These are phyloP conservation scores for Asteroscopus sphinx DNA, from an alignment of 2,888 invertebrate species.

Conservation along the genomic window DNA sequence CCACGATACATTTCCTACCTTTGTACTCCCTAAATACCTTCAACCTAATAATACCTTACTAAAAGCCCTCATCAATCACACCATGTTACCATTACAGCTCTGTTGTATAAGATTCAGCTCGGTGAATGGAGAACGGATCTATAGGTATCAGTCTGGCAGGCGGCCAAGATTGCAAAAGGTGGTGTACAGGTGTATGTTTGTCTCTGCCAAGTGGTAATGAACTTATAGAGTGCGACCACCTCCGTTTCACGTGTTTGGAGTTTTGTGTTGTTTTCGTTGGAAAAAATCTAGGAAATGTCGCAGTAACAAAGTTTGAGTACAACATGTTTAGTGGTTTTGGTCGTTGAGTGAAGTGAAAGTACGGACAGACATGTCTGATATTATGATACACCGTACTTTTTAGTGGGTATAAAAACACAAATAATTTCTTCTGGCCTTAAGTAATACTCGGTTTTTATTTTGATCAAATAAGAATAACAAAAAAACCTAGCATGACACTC, in stretches of 20 bases:
- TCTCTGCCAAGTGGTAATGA: slow-evolving; percentile 86
- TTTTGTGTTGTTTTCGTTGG: slow-evolving; percentile 9
- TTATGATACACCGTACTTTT: no score
- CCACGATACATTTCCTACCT: slow-evolving; percentile 16
- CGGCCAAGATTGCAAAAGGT: slow-evolving; percentile 72
- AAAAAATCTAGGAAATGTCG: background rate
- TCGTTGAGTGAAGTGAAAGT: no score
- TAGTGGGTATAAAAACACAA: no score
- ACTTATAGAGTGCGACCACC: slow-evolving; percentile 73
- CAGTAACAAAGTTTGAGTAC: no score
- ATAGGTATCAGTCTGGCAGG: slow-evolving; percentile 67
- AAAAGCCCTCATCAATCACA: slow-evolving; percentile 55
- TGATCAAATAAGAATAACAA: no score
- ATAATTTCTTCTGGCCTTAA: no score
- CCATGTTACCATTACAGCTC: slow-evolving; percentile 41
- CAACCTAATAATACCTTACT: slow-evolving; percentile 25
- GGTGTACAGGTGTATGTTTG: slow-evolving; percentile 73
- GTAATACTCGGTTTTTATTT: no score
- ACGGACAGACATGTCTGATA: no score
- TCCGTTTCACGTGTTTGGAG: slow-evolving; percentile 48
- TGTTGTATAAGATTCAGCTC: slow-evolving; percentile 49
- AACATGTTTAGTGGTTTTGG: no score
- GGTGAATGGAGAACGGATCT: slow-evolving; percentile 61
- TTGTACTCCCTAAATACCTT: slow-evolving; percentile 21
- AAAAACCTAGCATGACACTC: no score